A percentile compares a stretch with the other conserved stretches of the same genome.
Conservation (phyloP, 2,797 vertebrate genomes). For the Melopsittacus undulatus region DNA sequence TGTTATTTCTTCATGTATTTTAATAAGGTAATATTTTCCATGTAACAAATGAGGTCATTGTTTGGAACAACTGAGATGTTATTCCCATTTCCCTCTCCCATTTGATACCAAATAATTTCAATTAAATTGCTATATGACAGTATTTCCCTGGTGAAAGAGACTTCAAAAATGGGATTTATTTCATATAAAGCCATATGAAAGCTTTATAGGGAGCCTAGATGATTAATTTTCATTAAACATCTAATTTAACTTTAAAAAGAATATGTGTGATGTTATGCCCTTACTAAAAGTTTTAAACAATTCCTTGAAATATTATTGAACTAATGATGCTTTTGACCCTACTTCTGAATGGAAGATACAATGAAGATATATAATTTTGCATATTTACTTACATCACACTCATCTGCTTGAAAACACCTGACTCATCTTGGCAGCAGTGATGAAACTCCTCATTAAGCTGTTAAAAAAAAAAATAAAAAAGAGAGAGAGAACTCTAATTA, state of each 20-base stretch:
- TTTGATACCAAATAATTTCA: not conserved
- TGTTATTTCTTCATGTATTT: not conserved
- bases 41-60: not conserved
- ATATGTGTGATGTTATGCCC: not conserved
- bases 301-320: not conserved
- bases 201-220: not conserved
- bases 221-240: not conserved
- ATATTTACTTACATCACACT: conserved; percentile 59
- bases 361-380: not conserved
- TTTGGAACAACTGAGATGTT: not conserved
- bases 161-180: not conserved
- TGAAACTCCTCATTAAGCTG: conserved; percentile 67
- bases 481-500: conserved; percentile 75
- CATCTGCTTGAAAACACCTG: conserved; percentile 54
- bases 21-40: not conserved
- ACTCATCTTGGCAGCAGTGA: conserved; percentile 58
- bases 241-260: not conserved
- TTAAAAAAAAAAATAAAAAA: not conserved
- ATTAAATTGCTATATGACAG: not conserved
- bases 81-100: conserved; percentile 16
- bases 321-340: not conserved
- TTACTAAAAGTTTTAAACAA: not conserved
- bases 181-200: not conserved
- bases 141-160: not conserved
- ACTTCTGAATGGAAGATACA: not conserved